Conservation (phyloP, 2,888 invertebrate species). For the Elgonia sp. region DNA sequence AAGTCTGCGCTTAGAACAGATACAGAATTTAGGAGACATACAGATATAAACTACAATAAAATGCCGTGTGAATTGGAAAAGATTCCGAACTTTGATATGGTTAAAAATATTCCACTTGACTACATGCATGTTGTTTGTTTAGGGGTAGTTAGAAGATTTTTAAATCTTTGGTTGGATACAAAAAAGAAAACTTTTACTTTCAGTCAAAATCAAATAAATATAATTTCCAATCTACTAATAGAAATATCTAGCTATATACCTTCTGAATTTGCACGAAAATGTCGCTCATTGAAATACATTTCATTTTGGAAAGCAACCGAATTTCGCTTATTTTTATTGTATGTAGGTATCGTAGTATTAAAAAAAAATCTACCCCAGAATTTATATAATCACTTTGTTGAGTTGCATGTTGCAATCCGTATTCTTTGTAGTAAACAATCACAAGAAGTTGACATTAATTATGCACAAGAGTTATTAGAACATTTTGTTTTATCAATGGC, state of each 20-base stretch:
- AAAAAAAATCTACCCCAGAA: conserved; percentile 28
- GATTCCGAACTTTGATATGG: conserved; percentile 77
- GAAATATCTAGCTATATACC: conserved; percentile 40
- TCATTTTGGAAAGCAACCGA: conserved; percentile 65
- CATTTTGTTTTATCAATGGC: conserved; percentile 56
- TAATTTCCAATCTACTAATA: conserved; percentile 32
- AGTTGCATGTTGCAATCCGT: conserved; percentile 54
- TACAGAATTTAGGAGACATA: conserved; percentile 46
- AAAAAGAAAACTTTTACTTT: conserved; percentile 44
- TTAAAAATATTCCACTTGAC: conserved; percentile 77
- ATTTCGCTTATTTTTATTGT: conserved; percentile 55
- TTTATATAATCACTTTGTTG: conserved; percentile 53
- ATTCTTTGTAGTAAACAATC: conserved; percentile 46
- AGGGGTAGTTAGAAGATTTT: conserved; percentile 49
- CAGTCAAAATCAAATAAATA: conserved; percentile 21
- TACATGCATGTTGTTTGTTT: conserved; percentile 66
- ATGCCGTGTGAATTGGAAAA: conserved; percentile 71
- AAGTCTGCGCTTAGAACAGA: conserved; percentile 46
- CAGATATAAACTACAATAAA: conserved; percentile 56
- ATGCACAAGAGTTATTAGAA: conserved; percentile 46
- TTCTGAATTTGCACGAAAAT: conserved; percentile 56
- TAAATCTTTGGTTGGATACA: conserved; percentile 49
- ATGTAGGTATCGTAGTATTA: conserved; percentile 52
- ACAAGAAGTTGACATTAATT: conserved; percentile 28
- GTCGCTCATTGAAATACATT: conserved; percentile 45